Percentiles rank a stretch among this genome's conserved stretches.
Conservation (phyloP, 2,113 vertebrate species). For the Pelecanoides urinatrix region DNA sequence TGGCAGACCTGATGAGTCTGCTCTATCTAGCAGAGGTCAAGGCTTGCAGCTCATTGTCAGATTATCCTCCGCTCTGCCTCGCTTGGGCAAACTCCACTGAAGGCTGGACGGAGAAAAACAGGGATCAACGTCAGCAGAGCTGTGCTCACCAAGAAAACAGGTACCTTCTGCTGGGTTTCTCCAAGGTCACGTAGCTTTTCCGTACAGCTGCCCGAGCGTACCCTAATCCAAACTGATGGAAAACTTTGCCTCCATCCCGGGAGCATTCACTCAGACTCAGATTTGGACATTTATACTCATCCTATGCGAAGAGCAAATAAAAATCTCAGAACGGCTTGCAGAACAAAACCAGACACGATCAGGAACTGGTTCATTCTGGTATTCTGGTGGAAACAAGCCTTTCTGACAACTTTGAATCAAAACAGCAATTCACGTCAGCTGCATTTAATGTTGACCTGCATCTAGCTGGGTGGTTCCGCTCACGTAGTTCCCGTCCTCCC, state of each 20-base stretch:
- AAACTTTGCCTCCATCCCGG: background rate
- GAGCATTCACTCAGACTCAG: background rate
- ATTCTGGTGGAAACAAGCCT: background rate
- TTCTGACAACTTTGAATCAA: background rate
- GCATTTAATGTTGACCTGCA: background rate
- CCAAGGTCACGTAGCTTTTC: background rate
- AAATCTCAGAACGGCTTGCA: background rate
- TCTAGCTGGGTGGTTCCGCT: background rate
- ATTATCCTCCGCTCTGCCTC: background rate
- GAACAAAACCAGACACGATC: background rate
- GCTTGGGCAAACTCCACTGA: background rate
- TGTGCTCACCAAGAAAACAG: background rate
- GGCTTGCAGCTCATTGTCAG: background rate
- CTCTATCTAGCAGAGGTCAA: background rate
- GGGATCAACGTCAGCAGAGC: background rate
- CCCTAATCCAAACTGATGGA: background rate
- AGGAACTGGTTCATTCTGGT: background rate
- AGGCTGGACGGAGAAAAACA: background rate
- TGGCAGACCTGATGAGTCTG: background rate
- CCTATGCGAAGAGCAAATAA: background rate
- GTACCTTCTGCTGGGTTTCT: background rate
- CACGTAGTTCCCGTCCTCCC: background rate
- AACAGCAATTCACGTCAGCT: accelerated
- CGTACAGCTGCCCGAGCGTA: accelerated
- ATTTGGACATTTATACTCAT: background rate